Evolutionary conservation across 2,888 invertebrate genomes (phyloP).

Genomic region (Graphium colonna): DNA sequence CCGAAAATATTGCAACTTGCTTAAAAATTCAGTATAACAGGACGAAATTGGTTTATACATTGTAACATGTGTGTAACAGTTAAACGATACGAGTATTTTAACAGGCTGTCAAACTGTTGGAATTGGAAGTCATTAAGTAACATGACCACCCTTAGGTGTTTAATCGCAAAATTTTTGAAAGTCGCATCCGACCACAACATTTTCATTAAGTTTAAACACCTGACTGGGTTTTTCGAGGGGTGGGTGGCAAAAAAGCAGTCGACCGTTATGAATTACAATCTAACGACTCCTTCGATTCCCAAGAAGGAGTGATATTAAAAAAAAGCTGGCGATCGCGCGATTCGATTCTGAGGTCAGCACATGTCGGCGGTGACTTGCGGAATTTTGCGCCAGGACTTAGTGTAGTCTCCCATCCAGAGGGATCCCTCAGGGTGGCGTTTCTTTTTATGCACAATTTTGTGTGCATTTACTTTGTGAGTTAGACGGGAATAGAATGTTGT

Average conservation of each 20-base stretch:
- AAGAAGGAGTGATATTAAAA: conserved; percentile 53
- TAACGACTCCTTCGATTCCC: conserved; percentile 66
- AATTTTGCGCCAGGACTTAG: conserved; percentile 28
- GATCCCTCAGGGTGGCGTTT: not conserved
- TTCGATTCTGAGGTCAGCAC: conserved; percentile 67
- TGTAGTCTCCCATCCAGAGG: conserved; percentile 26
- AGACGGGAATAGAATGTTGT: no score
- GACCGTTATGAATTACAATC: conserved; percentile 72
- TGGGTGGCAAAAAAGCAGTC: conserved; percentile 45
- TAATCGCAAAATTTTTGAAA: not conserved
- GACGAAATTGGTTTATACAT: no score
- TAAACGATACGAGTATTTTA: no score
- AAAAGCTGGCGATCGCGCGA: conserved; percentile 52
- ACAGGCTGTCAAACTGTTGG: no score
- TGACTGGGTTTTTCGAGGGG: conserved; percentile 41
- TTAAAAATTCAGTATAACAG: no score
- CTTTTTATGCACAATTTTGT: not conserved
- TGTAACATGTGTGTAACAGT: no score
- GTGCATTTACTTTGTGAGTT: no score
- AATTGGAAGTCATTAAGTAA: no score
- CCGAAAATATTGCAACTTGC: no score
- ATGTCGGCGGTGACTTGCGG: conserved; percentile 73
- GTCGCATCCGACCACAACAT: not conserved
- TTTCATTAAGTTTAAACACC: conserved; percentile 38
- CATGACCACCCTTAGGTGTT: no score